These are phyloP conservation scores for Chelidonichthys spinosus DNA, from an alignment of 2,797 vertebrate species.

Conservation along the genomic window DNA sequence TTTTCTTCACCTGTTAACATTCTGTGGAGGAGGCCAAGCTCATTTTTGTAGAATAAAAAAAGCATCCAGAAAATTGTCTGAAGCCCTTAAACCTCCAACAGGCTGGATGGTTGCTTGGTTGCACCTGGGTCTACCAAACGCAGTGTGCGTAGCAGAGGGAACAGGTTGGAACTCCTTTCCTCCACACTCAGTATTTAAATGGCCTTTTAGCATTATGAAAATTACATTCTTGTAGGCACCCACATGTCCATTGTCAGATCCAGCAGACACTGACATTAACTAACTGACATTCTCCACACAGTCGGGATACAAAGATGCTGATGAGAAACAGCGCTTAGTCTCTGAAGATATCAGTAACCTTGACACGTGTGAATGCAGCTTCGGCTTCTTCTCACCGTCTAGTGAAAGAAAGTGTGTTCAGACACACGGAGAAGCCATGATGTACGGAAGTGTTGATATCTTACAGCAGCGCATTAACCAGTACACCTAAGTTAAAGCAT, in stretches of 20 bases:
- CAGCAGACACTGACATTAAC: constrained; percentile 17
- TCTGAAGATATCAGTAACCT: constrained; percentile 73
- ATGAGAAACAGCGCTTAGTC: constrained; percentile 60
- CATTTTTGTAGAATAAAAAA: constrained; percentile 15
- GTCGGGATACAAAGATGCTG: constrained; percentile 53
- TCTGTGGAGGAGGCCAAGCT: neutral
- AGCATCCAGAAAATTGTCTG: neutral
- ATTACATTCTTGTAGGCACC: constrained; percentile 38
- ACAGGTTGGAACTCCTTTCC: constrained; percentile 34
- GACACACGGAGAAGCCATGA: constrained; percentile 39
- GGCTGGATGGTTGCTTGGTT: neutral
- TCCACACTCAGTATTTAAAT: constrained; percentile 41
- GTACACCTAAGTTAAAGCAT: constrained; percentile 58
- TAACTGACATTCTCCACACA: constrained; percentile 59
- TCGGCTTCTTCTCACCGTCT: constrained; percentile 48
- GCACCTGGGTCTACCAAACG: constrained; percentile 9
- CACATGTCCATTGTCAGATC: constrained; percentile 38
- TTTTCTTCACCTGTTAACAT: constrained; percentile 21
- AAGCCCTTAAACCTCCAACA: constrained; percentile 10
- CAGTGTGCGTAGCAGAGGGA: constrained; percentile 23
- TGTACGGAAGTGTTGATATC: constrained; percentile 71
- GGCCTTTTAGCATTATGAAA: constrained; percentile 49
- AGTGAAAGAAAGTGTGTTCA: constrained; percentile 49
- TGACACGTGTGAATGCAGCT: constrained; percentile 76
- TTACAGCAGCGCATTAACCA: constrained; percentile 66